Base-by-base conservation (phyloP, 2,888 invertebrate genomes). In the Monochamus alternatus region DNA sequence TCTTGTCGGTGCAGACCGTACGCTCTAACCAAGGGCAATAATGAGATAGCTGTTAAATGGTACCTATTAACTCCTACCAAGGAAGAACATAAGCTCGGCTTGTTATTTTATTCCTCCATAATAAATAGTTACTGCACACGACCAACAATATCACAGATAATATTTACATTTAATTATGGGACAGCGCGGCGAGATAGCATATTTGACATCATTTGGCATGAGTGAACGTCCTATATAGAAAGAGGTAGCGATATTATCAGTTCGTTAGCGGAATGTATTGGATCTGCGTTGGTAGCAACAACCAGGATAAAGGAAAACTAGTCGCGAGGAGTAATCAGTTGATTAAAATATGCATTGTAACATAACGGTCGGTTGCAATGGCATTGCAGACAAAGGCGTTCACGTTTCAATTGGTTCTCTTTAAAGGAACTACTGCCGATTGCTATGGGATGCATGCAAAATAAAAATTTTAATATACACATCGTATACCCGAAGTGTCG, bases 341-440 rank as follows among this genome's bases (percentile, higher is more conserved):
- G 12, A 47, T 47, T 64, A 64, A 68, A 68, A 68, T 43, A 43
- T 30, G 58, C 52, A 59, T 30, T 68, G 44, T 59, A 59, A 59
- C 4, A n/a, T 68, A 68, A 68, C 68, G 68, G 68, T 68, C 38
- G n/a, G 58, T 58, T 59, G 43, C 59, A 59, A 38, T 59, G 68
- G 58, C 43, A 59, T 68, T 58, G 67, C 38, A 14, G 55, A 67
- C 67, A 67, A 52, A 38, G 38, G 38, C 38, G 38, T 38, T 38
- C 38, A 7, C 5, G 32, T 67, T 52, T 55, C 51, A 55, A 67
- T 67, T 55, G n/a, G 55, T 55, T 67, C 31, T 67, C 58, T 22
- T 22, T 67, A 52, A 55, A 67, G 8, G 14, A 32, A 52, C 66
- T 31, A 22, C 22, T 22, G 22, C 22, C 38, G 38, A 38, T 38